phyloP scores from a whole-genome alignment of 2,113 vertebrate species.

The Cynoglossus semilaevis region DNA sequence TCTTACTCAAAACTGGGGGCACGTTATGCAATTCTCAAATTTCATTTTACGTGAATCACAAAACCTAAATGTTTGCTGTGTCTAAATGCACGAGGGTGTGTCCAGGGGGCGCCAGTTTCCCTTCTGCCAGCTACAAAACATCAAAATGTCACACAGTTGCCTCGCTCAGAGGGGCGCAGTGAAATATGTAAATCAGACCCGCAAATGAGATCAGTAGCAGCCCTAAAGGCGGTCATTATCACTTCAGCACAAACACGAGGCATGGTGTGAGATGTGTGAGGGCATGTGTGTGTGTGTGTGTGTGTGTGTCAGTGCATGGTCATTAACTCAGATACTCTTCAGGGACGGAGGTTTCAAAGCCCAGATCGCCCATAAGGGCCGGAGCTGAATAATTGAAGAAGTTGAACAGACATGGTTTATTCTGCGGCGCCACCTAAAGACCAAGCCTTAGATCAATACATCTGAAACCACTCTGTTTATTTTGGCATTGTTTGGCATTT shows the following conservation, averaged over 20 bases:
- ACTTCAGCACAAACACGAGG: slow-evolving; percentile 47
- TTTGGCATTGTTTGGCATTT: not conserved
- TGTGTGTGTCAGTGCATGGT: slow-evolving; percentile 25
- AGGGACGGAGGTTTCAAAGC: slow-evolving; percentile 63
- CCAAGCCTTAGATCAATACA: slow-evolving; percentile 29
- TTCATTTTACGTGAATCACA: too few relatives aligned
- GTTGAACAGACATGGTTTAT: slow-evolving; percentile 61
- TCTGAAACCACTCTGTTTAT: slow-evolving; percentile 19
- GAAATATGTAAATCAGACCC: slow-evolving; percentile 70
- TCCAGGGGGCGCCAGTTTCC: slow-evolving; percentile 41
- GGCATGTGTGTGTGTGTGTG: slow-evolving; percentile 23
- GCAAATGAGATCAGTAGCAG: slow-evolving; percentile 65
- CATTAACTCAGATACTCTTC: slow-evolving; percentile 60
- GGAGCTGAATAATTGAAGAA: slow-evolving; percentile 67
- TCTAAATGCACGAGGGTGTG: slow-evolving; percentile 28
- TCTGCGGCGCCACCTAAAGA: slow-evolving; percentile 21
- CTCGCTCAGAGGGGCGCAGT: slow-evolving; percentile 56
- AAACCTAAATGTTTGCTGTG: too few relatives aligned
- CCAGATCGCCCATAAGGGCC: slow-evolving; percentile 54
- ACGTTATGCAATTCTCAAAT: too few relatives aligned
- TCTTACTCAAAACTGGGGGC: too few relatives aligned
- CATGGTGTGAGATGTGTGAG: slow-evolving; percentile 39
- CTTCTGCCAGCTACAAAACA: slow-evolving; percentile 53
- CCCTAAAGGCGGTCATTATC: slow-evolving; percentile 71
- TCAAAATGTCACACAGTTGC: slow-evolving; percentile 69